Evolutionary conservation across 2,113 vertebrate genomes (phyloP).

Genomic region (Ardeotis arabs): DNA sequence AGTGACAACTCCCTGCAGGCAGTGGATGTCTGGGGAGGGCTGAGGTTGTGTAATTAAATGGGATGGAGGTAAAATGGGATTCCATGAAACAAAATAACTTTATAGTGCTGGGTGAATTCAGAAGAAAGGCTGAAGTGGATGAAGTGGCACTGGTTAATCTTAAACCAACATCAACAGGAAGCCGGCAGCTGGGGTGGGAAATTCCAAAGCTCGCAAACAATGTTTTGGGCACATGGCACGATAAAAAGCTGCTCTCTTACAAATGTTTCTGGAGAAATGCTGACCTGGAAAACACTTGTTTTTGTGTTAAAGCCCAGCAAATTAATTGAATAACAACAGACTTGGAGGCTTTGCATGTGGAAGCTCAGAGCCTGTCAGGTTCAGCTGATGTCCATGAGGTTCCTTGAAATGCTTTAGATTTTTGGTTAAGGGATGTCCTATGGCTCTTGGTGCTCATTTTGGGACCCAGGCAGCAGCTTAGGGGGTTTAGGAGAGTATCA

Average conservation of each 20-base stretch:
- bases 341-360: rapidly evolving
- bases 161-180: not conserved
- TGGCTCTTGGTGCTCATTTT: rapidly evolving
- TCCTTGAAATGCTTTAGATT: not conserved
- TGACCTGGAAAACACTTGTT: rapidly evolving
- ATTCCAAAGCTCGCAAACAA: not conserved
- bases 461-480: rapidly evolving
- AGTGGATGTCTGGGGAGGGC: not conserved
- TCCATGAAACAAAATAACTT: rapidly evolving
- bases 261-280: rapidly evolving
- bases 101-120: not conserved
- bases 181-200: not conserved
- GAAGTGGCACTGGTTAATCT: not conserved
- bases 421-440: not conserved
- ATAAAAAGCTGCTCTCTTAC: rapidly evolving
- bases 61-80: not conserved
- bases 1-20: rapidly evolving
- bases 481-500: rapidly evolving
- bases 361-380: not conserved
- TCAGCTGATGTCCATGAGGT: not conserved
- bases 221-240: rapidly evolving
- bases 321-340: not conserved
- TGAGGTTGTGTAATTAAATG: rapidly evolving
- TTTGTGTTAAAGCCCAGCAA: rapidly evolving
- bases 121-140: rapidly evolving